Evolutionary conservation across 2,797 vertebrate species (phyloP), one percentile per base, ranked within the genome.

Genomic region (Pangasius macronema): DNA sequence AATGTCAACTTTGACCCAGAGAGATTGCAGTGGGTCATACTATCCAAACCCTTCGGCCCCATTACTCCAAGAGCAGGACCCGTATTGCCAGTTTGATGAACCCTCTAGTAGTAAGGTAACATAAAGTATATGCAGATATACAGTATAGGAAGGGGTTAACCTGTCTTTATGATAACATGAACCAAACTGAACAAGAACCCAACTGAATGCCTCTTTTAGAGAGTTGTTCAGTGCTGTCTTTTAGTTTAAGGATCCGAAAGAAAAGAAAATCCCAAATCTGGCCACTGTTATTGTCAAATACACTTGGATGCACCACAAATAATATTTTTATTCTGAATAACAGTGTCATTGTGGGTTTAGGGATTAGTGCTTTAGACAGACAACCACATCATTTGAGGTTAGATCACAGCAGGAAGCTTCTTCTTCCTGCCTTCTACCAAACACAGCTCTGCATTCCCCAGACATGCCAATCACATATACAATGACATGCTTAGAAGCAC

Each of bases 1-100:
- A 90, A 91, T 89, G 89, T 90, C 83, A 73, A 83, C 86, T 89
- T 36, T 89, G 88, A 87, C 86, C 77, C 76, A 82, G 30, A 84
- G 70, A 87, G 57, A 55, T 84, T 80, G 84, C 14, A 63, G 51
- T 39, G 77, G 13, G 86, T 36, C 68, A 76, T 84, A 63, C 68
- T 86, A 85, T 82, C 75, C 76, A 84, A 88, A 72, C 79, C 72
- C 82, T 30, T 85, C 18, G 67, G 49, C 72, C 79, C 55, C 11
- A 75, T 83, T 86, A 88, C 76, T 81, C 53, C 36, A 77, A n/a
- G 79, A 85, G 24, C 83, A 86, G 55, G 61, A 83, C 42, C n/a
- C 30, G 2, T 67, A 51, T 63, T 27, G n/a, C 13, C 55, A 81
- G 33, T 81, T 59, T 81, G 55, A 59, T 4, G 3, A 65, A 82